Percentiles rank a stretch among this genome's conserved stretches.
phyloP scores from a whole-genome alignment of 2,113 vertebrate genomes.

The Colaptes auratus region DNA sequence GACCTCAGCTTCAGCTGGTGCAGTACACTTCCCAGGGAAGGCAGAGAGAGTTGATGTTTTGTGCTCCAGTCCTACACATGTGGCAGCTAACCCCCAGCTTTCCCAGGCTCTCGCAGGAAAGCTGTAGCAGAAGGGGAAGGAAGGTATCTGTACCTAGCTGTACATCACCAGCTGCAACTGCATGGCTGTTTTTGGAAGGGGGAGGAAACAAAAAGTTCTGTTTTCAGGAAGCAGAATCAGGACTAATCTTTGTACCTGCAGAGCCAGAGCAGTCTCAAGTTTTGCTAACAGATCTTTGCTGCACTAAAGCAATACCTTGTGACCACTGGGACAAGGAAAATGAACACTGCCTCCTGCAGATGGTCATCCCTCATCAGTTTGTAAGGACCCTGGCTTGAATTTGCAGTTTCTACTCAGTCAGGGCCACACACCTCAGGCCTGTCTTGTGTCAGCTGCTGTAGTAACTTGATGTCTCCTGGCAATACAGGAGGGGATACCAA shows the following conservation, averaged over 20 bases:
- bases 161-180: background rate
- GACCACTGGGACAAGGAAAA: constrained; percentile 64
- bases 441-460: constrained; percentile 58
- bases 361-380: constrained; percentile 73
- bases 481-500: constrained; percentile 34
- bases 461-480: constrained; percentile 5
- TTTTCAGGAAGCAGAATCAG: constrained; percentile 30
- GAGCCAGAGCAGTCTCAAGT: constrained; percentile 24
- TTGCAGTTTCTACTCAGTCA: constrained; percentile 76
- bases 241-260: constrained; percentile 51
- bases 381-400: constrained; percentile 64
- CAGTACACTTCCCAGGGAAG: background rate
- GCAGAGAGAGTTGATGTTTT: background rate
- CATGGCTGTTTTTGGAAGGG: background rate
- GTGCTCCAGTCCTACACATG: background rate
- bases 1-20: background rate
- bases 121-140: background rate
- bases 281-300: constrained; percentile 65
- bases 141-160: background rate
- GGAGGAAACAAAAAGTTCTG: background rate
- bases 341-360: constrained; percentile 48
- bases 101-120: background rate
- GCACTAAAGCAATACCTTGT: constrained; percentile 45
- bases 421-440: constrained; percentile 58
- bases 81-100: background rate